phyloP scores from a whole-genome alignment of 1,140 invertebrate species.

The Drosophila truncata region DNA sequence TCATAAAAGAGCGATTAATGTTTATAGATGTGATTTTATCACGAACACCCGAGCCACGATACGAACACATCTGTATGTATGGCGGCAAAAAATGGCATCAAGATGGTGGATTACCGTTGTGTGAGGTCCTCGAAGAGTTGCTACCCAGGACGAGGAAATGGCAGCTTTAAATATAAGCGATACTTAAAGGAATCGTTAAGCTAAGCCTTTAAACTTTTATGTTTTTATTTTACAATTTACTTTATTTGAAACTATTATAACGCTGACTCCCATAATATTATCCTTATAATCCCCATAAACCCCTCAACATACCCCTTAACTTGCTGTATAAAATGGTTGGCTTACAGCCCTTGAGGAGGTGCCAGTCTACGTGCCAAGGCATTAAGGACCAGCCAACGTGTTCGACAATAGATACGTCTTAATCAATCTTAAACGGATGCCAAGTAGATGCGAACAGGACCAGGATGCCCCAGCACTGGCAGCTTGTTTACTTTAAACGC shows the following conservation, averaged over 20 bases:
- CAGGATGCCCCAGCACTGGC: not conserved
- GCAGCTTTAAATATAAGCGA: not conserved
- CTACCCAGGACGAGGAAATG: slow-evolving; percentile 1
- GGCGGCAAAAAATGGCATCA: not conserved
- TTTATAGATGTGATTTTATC: slow-evolving; percentile 83
- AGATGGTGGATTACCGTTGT: not conserved
- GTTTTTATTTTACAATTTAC: not conserved
- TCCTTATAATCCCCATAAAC: not conserved
- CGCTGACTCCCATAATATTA: not conserved
- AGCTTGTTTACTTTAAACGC: slow-evolving; percentile 69
- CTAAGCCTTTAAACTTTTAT: not conserved
- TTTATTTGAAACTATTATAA: not conserved
- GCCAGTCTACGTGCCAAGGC: slow-evolving; percentile 56
- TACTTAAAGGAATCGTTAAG: not conserved
- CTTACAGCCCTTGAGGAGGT: slow-evolving; percentile 25
- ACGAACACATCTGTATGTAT: slow-evolving; percentile 21
- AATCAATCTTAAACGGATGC: slow-evolving; percentile 73
- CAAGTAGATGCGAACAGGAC: slow-evolving; percentile 13
- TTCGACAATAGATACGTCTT: slow-evolving; percentile 82
- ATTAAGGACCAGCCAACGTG: slow-evolving; percentile 56
- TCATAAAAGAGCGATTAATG: slow-evolving; percentile 84
- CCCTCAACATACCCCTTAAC: slow-evolving; percentile 3
- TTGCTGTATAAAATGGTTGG: slow-evolving; percentile 19
- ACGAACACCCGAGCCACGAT: slow-evolving; percentile 58
- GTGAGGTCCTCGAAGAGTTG: slow-evolving; percentile 17